phyloP scores from a whole-genome alignment of 2,888 invertebrate genomes.

The Lacanobia oleracea region DNA sequence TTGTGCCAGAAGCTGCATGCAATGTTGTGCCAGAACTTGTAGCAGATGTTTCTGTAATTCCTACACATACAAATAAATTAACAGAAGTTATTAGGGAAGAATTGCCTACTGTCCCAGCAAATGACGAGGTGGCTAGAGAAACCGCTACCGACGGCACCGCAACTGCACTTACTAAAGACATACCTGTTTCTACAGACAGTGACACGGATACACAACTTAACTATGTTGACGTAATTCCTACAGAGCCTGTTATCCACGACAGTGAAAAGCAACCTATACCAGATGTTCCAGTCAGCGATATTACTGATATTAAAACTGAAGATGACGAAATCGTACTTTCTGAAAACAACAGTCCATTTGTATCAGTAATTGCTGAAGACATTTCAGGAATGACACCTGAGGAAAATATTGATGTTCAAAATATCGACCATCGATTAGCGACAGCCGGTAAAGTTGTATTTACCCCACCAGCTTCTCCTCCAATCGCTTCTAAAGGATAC shows the following conservation, averaged over 20 bases:
- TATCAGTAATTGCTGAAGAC: slow-evolving; percentile 73
- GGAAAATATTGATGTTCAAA: slow-evolving; percentile 14
- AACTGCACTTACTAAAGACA: slow-evolving; percentile 5
- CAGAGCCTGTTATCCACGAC: not conserved
- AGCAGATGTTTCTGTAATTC: slow-evolving; percentile 23
- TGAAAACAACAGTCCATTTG: slow-evolving; percentile 79
- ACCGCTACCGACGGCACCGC: not conserved
- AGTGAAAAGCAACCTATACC: slow-evolving; percentile 1
- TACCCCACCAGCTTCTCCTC: slow-evolving; percentile 77
- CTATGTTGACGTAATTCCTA: slow-evolving; percentile 12
- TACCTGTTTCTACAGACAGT: not conserved
- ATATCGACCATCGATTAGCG: slow-evolving; percentile 61
- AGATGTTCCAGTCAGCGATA: slow-evolving; percentile 6
- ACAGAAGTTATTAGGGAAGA: slow-evolving; percentile 1
- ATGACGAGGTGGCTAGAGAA: slow-evolving; percentile 14
- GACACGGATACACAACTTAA: slow-evolving; percentile 8
- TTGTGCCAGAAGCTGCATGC: not conserved
- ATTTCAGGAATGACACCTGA: slow-evolving; percentile 23
- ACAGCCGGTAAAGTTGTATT: slow-evolving; percentile 61
- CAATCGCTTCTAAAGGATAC: slow-evolving; percentile 81
- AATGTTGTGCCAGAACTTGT: slow-evolving; percentile 40
- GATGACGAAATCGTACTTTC: slow-evolving; percentile 77
- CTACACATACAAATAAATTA: slow-evolving; percentile 4
- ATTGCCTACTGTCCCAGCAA: slow-evolving; percentile 4
- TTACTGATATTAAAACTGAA: slow-evolving; percentile 25